phyloP scores from a whole-genome alignment of 2,113 vertebrate species.

The Orcinus orca region DNA sequence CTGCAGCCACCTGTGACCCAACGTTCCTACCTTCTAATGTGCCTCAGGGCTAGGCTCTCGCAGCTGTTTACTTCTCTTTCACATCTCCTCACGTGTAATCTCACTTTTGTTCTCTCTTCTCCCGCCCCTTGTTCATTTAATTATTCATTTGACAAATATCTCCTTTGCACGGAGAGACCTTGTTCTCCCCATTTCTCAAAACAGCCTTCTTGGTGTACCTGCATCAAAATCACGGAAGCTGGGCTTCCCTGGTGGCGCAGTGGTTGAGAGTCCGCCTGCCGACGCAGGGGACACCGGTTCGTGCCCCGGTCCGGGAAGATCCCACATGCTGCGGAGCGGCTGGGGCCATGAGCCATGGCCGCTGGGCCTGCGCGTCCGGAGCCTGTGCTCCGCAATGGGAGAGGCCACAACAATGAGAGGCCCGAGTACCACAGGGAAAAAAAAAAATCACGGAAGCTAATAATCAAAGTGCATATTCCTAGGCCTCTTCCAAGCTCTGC shows the following conservation, averaged over 20 bases:
- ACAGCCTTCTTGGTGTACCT: not conserved
- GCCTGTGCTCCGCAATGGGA: too few species aligned
- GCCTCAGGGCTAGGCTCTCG: not conserved
- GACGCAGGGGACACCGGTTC: too few species aligned
- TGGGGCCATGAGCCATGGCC: too few species aligned
- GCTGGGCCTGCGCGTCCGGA: too few species aligned
- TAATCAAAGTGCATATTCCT: not conserved
- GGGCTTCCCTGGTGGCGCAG: too few species aligned
- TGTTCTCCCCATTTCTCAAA: not conserved
- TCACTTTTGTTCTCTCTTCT: constrained; percentile 33
- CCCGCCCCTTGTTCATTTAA: constrained; percentile 1
- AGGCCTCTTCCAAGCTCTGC: not conserved
- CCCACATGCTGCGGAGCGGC: accelerated
- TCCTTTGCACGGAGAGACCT: not conserved
- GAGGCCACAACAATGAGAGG: too few species aligned
- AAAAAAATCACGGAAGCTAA: not conserved
- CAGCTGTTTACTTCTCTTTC: not conserved
- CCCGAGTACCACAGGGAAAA: too few species aligned
- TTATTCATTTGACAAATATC: constrained; percentile 48
- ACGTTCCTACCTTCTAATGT: constrained; percentile 12
- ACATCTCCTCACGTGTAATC: not conserved
- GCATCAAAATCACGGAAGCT: not conserved
- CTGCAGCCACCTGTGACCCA: constrained; percentile 56
- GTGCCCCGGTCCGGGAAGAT: too few species aligned
- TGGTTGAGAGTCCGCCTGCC: too few species aligned